A percentile compares a stretch with the other conserved stretches of the same genome.
Conservation (phyloP, 2,113 vertebrate genomes). For the Thermophis baileyi region DNA sequence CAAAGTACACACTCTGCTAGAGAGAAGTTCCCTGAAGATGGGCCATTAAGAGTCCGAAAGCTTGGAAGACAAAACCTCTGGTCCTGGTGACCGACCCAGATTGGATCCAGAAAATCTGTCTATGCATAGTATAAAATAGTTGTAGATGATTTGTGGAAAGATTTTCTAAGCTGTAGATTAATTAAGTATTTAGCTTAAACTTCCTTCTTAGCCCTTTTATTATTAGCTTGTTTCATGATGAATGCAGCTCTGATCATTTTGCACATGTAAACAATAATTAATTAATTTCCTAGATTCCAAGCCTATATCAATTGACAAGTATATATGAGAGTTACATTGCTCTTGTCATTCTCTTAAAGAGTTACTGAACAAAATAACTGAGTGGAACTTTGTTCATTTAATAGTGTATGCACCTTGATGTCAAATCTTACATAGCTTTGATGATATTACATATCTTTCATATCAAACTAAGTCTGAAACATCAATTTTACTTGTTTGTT, state of each 20-base stretch:
- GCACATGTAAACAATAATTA: neutral
- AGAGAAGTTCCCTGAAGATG: too few species aligned
- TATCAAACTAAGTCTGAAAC: neutral
- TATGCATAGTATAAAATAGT: constrained; percentile 39
- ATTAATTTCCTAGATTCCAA: neutral
- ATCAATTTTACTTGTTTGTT: neutral
- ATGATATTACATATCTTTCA: neutral
- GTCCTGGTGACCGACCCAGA: too few species aligned
- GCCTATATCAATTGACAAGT: neutral
- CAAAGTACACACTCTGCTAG: too few species aligned
- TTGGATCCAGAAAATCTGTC: neutral
- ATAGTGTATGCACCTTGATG: neutral
- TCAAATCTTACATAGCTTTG: neutral
- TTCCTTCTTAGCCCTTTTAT: neutral
- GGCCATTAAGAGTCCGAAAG: too few species aligned
- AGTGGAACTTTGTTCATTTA: neutral
- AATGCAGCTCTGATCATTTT: neutral
- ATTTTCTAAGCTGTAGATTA: constrained; percentile 27
- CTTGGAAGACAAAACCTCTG: too few species aligned
- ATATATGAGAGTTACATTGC: neutral
- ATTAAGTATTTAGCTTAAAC: constrained; percentile 15
- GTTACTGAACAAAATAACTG: neutral
- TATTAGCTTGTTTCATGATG: neutral
- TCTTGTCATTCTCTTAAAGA: neutral
- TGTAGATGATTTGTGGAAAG: constrained; percentile 32